These are phyloP conservation scores for Heliconius erato DNA, from an alignment of 2,888 invertebrate species.

Conservation along the genomic window DNA sequence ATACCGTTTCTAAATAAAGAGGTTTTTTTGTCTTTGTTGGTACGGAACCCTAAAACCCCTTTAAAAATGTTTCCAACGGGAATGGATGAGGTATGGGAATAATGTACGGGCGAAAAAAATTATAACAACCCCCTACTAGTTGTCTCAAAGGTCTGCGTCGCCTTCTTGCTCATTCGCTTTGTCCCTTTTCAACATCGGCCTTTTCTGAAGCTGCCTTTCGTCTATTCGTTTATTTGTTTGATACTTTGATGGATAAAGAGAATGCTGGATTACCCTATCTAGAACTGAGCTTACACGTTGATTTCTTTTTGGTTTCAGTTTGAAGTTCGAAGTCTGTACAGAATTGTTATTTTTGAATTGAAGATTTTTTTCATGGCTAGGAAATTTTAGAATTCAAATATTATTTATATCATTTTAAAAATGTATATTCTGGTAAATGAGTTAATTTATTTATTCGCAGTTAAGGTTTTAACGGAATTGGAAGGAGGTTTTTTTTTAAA, in stretches of 20 bases:
- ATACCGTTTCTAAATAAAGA: too few species aligned
- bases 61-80: conserved; percentile 49
- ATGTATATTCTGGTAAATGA: not conserved
- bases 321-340: not conserved
- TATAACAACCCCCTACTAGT: conserved; percentile 50
- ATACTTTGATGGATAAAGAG: conserved; percentile 45
- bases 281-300: conserved; percentile 30
- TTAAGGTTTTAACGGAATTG: too few species aligned
- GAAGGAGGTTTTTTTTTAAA: not conserved
- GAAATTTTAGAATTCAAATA: not conserved
- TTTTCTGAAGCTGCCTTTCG: conserved; percentile 52
- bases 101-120: conserved; percentile 54
- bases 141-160: conserved; percentile 49
- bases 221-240: conserved; percentile 52
- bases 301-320: not conserved
- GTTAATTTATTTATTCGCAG: not conserved
- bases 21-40: not conserved
- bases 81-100: conserved; percentile 46
- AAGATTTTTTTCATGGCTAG: not conserved
- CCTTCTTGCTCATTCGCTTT: conserved; percentile 43
- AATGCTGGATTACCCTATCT: conserved; percentile 47
- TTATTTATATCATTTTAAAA: not conserved
- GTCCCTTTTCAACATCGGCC: conserved; percentile 49
- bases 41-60: conserved; percentile 37
- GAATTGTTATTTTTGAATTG: not conserved